Percentiles rank a stretch among this genome's conserved stretches.
Conservation (phyloP, 2,113 vertebrate species). For the Thomomys bottae region DNA sequence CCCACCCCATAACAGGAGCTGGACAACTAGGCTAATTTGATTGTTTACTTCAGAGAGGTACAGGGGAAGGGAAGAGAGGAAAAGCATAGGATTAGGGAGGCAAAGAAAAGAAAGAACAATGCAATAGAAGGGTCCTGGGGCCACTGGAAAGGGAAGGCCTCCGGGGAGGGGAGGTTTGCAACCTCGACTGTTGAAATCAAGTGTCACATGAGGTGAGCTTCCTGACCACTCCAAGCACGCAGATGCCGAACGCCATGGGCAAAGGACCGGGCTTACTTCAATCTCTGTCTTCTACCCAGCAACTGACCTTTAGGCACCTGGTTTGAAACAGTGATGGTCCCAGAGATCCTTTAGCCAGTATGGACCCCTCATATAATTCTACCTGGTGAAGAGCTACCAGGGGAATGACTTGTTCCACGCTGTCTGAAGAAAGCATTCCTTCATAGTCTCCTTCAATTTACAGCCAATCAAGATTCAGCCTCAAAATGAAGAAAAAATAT, state of each 20-base stretch:
- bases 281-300: background rate
- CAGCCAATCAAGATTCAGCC: background rate
- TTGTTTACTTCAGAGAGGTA: background rate
- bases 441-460: background rate
- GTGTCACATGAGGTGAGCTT: background rate
- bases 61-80: background rate
- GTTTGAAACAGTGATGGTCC: too few relatives aligned
- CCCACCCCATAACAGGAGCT: background rate
- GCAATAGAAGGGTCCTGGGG: background rate
- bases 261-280: background rate
- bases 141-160: background rate
- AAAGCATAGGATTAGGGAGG: background rate
- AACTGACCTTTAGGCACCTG: background rate
- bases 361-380: background rate
- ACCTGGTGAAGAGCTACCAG: background rate
- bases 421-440: background rate
- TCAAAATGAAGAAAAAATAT: conserved; percentile 46
- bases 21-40: background rate
- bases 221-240: too few relatives aligned
- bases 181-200: background rate
- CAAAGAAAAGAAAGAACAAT: background rate
- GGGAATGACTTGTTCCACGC: background rate
- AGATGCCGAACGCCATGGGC: background rate
- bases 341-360: background rate
- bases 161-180: background rate